Percentiles rank a stretch among this genome's conserved stretches.
Evolutionary conservation across 2,797 vertebrate genomes (phyloP).

Genomic region (Aratinga solstitialis): DNA sequence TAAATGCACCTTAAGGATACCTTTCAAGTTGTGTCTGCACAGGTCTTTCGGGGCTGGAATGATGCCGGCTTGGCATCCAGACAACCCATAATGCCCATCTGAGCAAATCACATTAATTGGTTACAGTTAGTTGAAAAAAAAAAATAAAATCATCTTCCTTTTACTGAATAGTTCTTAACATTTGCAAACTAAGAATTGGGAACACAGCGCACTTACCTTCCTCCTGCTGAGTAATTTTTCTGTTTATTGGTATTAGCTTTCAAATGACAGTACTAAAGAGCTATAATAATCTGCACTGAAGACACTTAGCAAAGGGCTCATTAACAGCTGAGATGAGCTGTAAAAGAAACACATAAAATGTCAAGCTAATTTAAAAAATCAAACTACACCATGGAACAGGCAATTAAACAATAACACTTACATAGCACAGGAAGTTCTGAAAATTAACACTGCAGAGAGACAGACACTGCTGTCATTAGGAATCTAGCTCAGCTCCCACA

Average conservation of each 20-base stretch:
- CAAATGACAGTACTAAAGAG: constrained; percentile 20
- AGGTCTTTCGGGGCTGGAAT: background rate
- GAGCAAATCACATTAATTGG: background rate
- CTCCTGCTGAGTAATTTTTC: constrained; percentile 26
- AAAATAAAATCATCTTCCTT: background rate
- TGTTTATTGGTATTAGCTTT: constrained; percentile 38
- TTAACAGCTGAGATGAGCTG: constrained; percentile 43
- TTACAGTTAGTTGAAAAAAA: background rate
- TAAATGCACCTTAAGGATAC: background rate
- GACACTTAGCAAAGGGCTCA: background rate
- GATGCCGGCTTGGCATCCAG: background rate
- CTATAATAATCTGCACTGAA: constrained; percentile 23
- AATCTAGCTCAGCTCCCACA: background rate
- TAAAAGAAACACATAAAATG: constrained; percentile 51
- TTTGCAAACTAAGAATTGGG: background rate
- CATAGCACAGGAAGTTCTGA: background rate
- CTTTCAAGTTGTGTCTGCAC: background rate
- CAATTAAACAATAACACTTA: constrained; percentile 35
- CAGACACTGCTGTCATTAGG: background rate
- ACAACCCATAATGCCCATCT: background rate
- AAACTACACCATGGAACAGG: background rate
- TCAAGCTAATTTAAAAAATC: constrained; percentile 40
- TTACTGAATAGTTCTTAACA: background rate
- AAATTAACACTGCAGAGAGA: background rate
- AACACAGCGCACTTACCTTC: background rate